Percentiles rank a stretch among this genome's conserved stretches.
Conservation (phyloP, 2,113 vertebrate genomes). For the Oryzias javanicus region DNA sequence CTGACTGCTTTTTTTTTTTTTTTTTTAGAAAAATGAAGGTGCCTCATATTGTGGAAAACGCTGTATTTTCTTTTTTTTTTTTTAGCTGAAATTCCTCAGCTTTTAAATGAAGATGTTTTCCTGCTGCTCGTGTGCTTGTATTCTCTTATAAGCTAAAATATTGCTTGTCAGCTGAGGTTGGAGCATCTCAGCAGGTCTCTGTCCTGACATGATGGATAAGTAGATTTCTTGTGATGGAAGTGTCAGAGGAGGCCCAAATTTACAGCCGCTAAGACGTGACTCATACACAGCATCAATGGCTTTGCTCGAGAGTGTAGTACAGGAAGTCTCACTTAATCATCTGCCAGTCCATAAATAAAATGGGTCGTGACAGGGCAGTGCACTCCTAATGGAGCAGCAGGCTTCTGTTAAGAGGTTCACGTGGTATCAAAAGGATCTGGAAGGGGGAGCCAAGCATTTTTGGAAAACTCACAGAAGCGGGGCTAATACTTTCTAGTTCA, state of each 20-base stretch:
- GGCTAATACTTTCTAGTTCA: constrained; percentile 69
- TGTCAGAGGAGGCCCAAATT: constrained; percentile 68
- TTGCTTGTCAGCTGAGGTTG: constrained; percentile 31
- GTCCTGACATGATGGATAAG: constrained; percentile 64
- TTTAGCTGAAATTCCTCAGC: background rate
- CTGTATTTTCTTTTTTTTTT: background rate
- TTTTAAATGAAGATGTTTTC: constrained; percentile 6
- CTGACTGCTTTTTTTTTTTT: constrained; percentile 14
- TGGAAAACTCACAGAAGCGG: constrained; percentile 67
- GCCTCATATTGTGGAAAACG: too few species aligned
- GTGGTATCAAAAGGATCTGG: constrained; percentile 40
- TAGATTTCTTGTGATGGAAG: constrained; percentile 63
- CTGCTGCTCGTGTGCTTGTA: background rate
- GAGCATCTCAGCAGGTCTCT: constrained; percentile 38
- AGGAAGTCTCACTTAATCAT: constrained; percentile 76
- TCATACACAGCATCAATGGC: constrained; percentile 63
- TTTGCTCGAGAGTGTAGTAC: constrained; percentile 63
- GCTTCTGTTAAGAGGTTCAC: constrained; percentile 64
- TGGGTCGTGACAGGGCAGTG: constrained; percentile 57
- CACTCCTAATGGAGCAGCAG: constrained; percentile 63
- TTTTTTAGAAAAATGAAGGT: background rate
- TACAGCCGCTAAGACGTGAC: constrained; percentile 69
- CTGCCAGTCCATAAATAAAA: constrained; percentile 77
- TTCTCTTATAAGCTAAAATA: background rate
- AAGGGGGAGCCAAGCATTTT: constrained; percentile 30